Evolutionary conservation across 1,140 invertebrate species (phyloP).

Genomic region (Drosophila equinoxialis): DNA sequence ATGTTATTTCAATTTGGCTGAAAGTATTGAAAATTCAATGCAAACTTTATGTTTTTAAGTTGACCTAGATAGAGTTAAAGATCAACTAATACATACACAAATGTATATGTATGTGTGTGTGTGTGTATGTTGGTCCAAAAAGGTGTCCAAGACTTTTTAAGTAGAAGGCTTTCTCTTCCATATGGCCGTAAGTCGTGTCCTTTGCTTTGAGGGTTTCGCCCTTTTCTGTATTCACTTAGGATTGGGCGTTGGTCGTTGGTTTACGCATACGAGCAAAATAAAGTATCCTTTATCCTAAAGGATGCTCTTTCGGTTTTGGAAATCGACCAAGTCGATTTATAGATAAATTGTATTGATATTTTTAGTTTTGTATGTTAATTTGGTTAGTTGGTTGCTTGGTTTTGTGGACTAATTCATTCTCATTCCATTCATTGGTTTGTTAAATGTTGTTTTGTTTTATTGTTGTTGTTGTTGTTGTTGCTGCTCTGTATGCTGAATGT

Average conservation of each 20-base stretch:
- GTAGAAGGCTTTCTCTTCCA: no score
- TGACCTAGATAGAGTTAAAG: no score
- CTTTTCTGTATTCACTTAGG: background rate
- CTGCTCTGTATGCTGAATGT: background rate
- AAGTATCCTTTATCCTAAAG: background rate
- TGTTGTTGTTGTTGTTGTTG: background rate
- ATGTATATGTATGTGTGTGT: no score
- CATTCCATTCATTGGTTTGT: background rate
- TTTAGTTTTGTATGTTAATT: background rate
- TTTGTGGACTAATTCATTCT: background rate
- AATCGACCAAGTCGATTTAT: background rate
- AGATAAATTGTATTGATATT: background rate
- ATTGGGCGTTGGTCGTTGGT: conserved; percentile 6
- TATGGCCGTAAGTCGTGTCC: no score
- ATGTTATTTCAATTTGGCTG: no score
- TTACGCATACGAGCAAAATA: background rate
- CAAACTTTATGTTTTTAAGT: no score
- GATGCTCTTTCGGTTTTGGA: background rate
- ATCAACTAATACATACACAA: no score
- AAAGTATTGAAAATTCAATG: no score
- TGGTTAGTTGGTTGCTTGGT: background rate
- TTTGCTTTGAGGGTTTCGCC: no score
- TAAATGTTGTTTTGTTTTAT: background rate
- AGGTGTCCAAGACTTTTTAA: no score
- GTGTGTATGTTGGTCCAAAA: no score